These are phyloP conservation scores for Galeopsomyia nigrocyanea DNA, from an alignment of 2,888 invertebrate species.

Conservation along the genomic window DNA sequence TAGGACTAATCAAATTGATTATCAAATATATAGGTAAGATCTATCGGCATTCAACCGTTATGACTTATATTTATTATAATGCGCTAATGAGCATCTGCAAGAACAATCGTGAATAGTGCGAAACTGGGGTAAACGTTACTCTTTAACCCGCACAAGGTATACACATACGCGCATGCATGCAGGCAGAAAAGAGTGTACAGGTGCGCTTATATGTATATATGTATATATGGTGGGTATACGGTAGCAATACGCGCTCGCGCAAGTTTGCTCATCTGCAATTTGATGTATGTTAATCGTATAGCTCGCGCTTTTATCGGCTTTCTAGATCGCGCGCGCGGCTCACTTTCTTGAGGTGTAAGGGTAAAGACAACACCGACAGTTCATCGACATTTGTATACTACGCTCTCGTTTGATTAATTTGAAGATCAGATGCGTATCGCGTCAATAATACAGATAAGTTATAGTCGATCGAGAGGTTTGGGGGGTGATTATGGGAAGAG, in stretches of 20 bases:
- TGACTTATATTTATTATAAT: too few relatives aligned
- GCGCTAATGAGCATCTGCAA: too few relatives aligned
- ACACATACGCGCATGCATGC: too few relatives aligned
- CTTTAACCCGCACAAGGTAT: too few relatives aligned
- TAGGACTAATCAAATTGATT: too few relatives aligned
- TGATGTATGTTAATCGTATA: slow-evolving; percentile 38
- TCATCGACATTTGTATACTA: slow-evolving; percentile 17
- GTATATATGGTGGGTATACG: background rate
- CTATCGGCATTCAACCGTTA: too few relatives aligned
- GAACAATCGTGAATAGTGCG: too few relatives aligned
- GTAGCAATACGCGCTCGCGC: background rate
- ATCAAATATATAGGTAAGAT: too few relatives aligned
- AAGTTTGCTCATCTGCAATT: slow-evolving; percentile 35
- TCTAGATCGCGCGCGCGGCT: slow-evolving; percentile 33
- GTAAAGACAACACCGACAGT: slow-evolving; percentile 1
- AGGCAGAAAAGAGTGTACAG: slow-evolving; percentile 26
- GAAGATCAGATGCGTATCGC: background rate
- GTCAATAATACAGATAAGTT: slow-evolving; percentile 6
- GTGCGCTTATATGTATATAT: slow-evolving; percentile 19
- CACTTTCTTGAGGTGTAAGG: slow-evolving; percentile 1
- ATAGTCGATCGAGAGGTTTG: background rate
- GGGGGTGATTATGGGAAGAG: too few relatives aligned
- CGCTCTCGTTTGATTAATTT: background rate
- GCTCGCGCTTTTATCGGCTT: slow-evolving; percentile 28
- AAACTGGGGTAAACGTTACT: too few relatives aligned